These are phyloP conservation scores for Australoheros facetus DNA, from an alignment of 2,797 vertebrate species.

Conservation along the genomic window DNA sequence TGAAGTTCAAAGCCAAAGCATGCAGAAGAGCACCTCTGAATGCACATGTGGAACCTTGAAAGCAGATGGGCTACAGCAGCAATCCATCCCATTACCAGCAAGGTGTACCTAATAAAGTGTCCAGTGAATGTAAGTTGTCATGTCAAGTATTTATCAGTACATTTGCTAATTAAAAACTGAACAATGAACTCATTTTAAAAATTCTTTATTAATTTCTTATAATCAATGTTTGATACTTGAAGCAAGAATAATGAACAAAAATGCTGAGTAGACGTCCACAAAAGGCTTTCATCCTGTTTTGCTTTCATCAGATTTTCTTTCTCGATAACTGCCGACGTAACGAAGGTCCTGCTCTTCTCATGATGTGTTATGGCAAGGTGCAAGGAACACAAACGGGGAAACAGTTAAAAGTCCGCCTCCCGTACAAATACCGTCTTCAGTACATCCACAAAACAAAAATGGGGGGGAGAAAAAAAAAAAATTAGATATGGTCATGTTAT, in stretches of 20 bases:
- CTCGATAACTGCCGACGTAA: conserved; percentile 45
- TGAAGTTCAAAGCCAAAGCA: no score
- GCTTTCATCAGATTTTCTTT: conserved; percentile 52
- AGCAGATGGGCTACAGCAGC: no score
- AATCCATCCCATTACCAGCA: background rate
- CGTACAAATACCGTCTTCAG: conserved; percentile 72
- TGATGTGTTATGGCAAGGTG: conserved; percentile 71
- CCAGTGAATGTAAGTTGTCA: background rate
- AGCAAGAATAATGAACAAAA: conserved; percentile 80
- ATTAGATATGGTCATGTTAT: conserved; percentile 68
- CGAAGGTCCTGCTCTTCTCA: conserved; percentile 56
- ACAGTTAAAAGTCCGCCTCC: conserved; percentile 75
- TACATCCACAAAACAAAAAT: conserved; percentile 66
- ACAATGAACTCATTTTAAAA: conserved; percentile 68
- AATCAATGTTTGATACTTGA: conserved; percentile 80
- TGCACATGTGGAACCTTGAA: no score
- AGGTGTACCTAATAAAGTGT: background rate
- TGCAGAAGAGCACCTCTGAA: no score
- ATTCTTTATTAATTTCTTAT: conserved; percentile 81
- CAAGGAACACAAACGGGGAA: conserved; percentile 70
- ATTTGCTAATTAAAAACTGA: background rate
- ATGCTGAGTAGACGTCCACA: conserved; percentile 71
- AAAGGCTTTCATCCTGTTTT: conserved; percentile 55
- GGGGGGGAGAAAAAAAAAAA: conserved; percentile 12
- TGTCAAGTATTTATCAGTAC: rapidly evolving